These are phyloP conservation scores for Archivesica marissinica DNA, from an alignment of 1,140 invertebrate genomes.

Conservation along the genomic window DNA sequence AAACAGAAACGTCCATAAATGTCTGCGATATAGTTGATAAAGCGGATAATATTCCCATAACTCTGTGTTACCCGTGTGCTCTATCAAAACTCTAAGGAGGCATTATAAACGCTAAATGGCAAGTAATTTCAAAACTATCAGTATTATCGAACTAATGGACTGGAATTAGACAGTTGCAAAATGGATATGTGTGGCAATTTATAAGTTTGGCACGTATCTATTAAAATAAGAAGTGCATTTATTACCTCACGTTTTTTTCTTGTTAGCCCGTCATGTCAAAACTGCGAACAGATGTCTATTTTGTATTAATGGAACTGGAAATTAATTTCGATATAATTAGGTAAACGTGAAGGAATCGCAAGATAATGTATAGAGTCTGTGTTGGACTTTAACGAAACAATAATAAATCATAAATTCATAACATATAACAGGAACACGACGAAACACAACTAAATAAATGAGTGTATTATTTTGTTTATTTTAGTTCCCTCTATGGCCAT, in stretches of 20 bases:
- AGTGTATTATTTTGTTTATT: too few relatives aligned
- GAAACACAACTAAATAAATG: too few relatives aligned
- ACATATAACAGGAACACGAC: too few relatives aligned
- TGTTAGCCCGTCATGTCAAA: neutral
- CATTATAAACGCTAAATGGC: conserved; percentile 14
- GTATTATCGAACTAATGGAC: conserved; percentile 22
- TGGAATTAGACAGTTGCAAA: conserved; percentile 4
- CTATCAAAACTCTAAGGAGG: conserved; percentile 31
- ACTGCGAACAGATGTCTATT: neutral
- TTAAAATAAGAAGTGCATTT: conserved; percentile 27
- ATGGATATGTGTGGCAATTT: conserved; percentile 7
- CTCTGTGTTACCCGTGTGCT: neutral
- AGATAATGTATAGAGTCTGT: too few relatives aligned
- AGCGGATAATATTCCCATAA: neutral
- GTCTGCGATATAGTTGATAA: conserved; percentile 18
- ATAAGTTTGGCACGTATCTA: conserved; percentile 47
- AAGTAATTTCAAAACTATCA: conserved; percentile 28
- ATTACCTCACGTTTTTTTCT: neutral
- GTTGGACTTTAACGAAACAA: too few relatives aligned
- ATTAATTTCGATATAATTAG: neutral
- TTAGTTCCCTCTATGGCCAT: too few relatives aligned
- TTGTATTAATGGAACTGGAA: too few relatives aligned
- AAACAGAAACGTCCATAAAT: neutral
- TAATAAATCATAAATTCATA: too few relatives aligned
- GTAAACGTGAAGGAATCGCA: neutral